Evolutionary conservation across 1,140 invertebrate species (phyloP).

Genomic region (Apis mellifera): Amel_HAv3.1 CM009931.2:25299501-25300000

Average conservation of each 20-base stretch:
- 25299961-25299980: slow-evolving; percentile 41
- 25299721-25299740: slow-evolving; percentile 54
- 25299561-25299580: slow-evolving; percentile 15
- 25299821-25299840: slow-evolving; percentile 13
- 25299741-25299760: slow-evolving; percentile 57
- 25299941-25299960: slow-evolving; percentile 35
- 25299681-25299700: slow-evolving; percentile 80
- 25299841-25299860: neutral
- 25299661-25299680: slow-evolving; percentile 82
- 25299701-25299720: slow-evolving; percentile 74
- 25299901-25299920: slow-evolving; percentile 5
- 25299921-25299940: slow-evolving; percentile 65
- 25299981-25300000: slow-evolving; percentile 51
- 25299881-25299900: slow-evolving; percentile 20
- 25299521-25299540: too few relatives aligned
- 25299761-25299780: slow-evolving; percentile 80
- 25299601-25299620: slow-evolving; percentile 83
- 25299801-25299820: slow-evolving; percentile 75
- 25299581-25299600: slow-evolving; percentile 83
- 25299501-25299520: too few relatives aligned
- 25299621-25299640: slow-evolving; percentile 85
- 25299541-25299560: slow-evolving; percentile 6
- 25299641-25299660: slow-evolving; percentile 84
- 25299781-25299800: slow-evolving; percentile 77
- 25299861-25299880: slow-evolving; percentile 31